Base-by-base conservation (phyloP, 2,113 vertebrate species). In the Myodes glareolus region DNA sequence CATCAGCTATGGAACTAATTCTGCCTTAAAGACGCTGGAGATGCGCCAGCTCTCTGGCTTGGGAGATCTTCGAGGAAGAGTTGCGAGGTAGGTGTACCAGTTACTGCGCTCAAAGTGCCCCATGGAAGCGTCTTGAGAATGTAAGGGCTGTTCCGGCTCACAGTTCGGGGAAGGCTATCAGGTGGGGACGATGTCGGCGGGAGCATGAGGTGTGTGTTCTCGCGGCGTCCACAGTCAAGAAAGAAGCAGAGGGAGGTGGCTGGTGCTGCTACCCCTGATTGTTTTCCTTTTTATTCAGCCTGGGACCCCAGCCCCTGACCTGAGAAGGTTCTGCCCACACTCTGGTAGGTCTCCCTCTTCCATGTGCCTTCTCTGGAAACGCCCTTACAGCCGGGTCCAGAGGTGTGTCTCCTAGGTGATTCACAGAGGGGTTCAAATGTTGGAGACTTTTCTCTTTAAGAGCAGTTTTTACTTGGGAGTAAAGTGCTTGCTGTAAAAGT, bases 11-110 rank as follows among this genome's bases (percentile, higher is more conserved):
- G 98, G 98, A 95, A 99, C 98, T 39, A 99, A 98, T 93, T 98
- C 98, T 88, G 98, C 98, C 88, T 97, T 99, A 97, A 99, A 99
- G 98, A 98, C 98, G 80, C 97, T 99, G 96, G 99, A 99, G 98
- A 97, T 99, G 98, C 97, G 98, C 0, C 99, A 99, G 97, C 97
- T 99, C 84, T 99, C 98, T 5, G 98, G 98, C 21, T 91, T 99
- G 65, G 98, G 99, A 45, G 99, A 99, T 75, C 99, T 99, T 68
- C 98, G 98, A 14, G 98, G 99, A 78, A 98, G 99, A 97, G 99
- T 99, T 61, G 98, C 98, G 75, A 98, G 99, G 99, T 99, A 97
- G 90, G 87, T 7, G 36, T 12, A 16, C 50, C 19, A 7, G 36
- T 5, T 9, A 21, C 68, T 58, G 23, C 27, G 27, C 52, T 58